Percentiles rank a stretch among this genome's conserved stretches.
Evolutionary conservation across 2,797 vertebrate genomes (phyloP).

Genomic region (Ciconia nigra): DNA sequence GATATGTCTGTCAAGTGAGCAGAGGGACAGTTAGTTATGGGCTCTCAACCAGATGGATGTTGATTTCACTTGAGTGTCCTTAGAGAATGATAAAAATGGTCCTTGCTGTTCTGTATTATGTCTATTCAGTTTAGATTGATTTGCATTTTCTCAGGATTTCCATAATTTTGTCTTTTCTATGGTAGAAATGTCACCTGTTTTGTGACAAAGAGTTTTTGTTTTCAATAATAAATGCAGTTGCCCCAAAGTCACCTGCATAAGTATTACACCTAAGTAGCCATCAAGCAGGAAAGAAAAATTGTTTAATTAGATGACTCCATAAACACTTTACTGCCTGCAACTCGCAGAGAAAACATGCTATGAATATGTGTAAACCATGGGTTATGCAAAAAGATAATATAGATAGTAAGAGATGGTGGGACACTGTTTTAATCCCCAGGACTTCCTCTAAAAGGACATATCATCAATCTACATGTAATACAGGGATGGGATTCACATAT

Average conservation of each 20-base stretch:
- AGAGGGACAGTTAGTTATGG: not conserved
- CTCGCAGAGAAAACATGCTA: not conserved
- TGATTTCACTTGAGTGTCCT: constrained; percentile 26
- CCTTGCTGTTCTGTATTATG: not conserved
- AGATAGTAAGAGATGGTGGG: not conserved
- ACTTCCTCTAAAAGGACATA: not conserved
- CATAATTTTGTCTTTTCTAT: not conserved
- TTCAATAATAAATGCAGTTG: not conserved
- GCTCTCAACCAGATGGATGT: constrained; percentile 21
- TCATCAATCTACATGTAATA: not conserved
- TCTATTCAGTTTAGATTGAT: constrained; percentile 1
- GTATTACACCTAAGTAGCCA: not conserved
- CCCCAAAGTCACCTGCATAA: not conserved
- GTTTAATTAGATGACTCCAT: not conserved
- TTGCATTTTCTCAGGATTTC: not conserved
- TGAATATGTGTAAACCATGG: not conserved
- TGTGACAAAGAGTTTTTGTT: not conserved
- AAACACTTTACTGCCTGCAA: not conserved
- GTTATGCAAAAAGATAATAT: not conserved
- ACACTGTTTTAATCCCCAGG: not conserved
- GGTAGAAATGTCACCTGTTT: not conserved
- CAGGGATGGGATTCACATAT: fast-evolving
- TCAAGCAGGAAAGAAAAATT: not conserved
- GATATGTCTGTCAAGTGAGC: constrained; percentile 3
- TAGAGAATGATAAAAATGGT: not conserved